Percentiles rank a stretch among this genome's conserved stretches.
Evolutionary conservation across 2,113 vertebrate genomes (phyloP).

Genomic region (Peromyscus leucopus): DNA sequence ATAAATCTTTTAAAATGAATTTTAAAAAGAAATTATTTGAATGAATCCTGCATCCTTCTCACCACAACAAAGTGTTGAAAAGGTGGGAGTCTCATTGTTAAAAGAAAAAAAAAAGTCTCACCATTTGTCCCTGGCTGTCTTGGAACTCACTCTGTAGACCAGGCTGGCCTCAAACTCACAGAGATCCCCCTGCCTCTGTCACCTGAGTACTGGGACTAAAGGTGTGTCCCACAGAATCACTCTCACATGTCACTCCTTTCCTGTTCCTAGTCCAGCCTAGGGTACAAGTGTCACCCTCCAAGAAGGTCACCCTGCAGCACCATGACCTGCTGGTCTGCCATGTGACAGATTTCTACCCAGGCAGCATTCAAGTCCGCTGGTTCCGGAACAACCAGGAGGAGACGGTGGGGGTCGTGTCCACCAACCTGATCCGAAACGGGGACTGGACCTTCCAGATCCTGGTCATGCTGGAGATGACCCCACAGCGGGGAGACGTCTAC

Average conservation of each 20-base stretch:
- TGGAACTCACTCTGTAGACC: neutral
- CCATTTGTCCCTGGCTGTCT: neutral
- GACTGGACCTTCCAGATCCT: constrained; percentile 71
- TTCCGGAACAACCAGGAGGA: constrained; percentile 57
- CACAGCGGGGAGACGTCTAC: constrained; percentile 84
- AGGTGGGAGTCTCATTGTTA: neutral
- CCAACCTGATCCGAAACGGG: neutral
- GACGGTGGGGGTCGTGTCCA: constrained; percentile 31
- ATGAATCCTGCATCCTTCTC: neutral
- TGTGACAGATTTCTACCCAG: constrained; percentile 60
- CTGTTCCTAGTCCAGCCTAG: neutral
- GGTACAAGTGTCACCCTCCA: constrained; percentile 27
- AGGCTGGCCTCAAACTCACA: neutral
- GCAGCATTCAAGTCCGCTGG: neutral
- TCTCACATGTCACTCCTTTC: neutral
- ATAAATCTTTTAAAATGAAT: neutral
- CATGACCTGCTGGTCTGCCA: constrained; percentile 83
- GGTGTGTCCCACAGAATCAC: neutral
- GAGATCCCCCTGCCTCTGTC: neutral
- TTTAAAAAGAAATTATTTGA: neutral
- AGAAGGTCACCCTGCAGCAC: constrained; percentile 47
- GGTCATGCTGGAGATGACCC: constrained; percentile 62
- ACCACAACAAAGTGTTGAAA: neutral
- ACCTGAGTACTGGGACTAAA: neutral
- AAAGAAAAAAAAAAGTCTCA: neutral